A percentile compares a stretch with the other conserved stretches of the same genome.
phyloP scores from a whole-genome alignment of 2,113 vertebrate species.

The Vulpes ferrilata region DNA sequence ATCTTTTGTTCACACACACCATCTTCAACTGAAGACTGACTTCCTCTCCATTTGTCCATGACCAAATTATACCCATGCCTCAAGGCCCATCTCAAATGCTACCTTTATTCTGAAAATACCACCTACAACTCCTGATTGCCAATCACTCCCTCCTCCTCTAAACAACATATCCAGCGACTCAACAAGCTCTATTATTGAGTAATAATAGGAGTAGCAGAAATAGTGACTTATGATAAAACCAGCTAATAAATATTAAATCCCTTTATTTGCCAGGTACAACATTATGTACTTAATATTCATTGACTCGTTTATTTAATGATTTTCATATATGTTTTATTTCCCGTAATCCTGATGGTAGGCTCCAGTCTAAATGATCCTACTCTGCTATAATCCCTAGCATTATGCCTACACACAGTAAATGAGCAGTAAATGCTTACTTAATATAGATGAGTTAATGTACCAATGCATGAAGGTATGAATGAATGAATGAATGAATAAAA shows the following conservation, averaged over 20 bases:
- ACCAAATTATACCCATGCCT: background rate
- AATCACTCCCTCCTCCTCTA: background rate
- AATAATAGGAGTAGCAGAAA: background rate
- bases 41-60: background rate
- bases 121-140: background rate
- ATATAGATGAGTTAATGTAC: background rate
- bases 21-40: background rate
- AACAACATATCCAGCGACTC: background rate
- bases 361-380: slow-evolving; percentile 30
- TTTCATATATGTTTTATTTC: background rate
- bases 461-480: background rate
- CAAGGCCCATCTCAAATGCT: background rate
- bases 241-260: slow-evolving; percentile 24
- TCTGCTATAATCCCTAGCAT: background rate
- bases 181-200: background rate
- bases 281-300: slow-evolving; percentile 12
- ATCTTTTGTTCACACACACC: background rate
- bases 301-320: slow-evolving; percentile 35
- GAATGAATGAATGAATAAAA: background rate
- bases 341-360: background rate
- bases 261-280: background rate
- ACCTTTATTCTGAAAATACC: background rate
- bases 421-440: background rate
- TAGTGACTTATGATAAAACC: background rate
- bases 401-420: background rate